Conservation (phyloP, 2,888 invertebrate species). For the Odontocolon sp. region DNA sequence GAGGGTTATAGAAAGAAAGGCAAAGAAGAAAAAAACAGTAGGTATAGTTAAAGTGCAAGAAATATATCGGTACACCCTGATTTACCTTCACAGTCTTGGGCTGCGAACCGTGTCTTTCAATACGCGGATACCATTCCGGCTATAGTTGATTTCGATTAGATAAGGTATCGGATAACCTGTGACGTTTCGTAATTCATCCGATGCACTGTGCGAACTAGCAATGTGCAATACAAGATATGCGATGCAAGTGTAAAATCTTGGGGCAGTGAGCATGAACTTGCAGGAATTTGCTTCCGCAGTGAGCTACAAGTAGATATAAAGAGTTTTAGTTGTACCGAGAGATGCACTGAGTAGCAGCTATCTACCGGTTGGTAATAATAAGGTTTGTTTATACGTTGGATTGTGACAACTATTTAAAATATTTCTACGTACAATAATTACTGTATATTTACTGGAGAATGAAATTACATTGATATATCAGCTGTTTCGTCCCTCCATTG, state of each 20-base stretch:
- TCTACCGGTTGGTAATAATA: no score
- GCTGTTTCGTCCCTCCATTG: no score
- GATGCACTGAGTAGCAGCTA: no score
- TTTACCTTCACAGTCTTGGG: background rate
- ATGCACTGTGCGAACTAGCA: no score
- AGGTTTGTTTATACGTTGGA: no score
- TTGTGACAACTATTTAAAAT: no score
- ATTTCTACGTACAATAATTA: no score
- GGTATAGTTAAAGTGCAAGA: background rate
- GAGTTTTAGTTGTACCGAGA: background rate
- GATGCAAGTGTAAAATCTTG: constrained; percentile 14
- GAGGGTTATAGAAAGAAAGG: constrained; percentile 23
- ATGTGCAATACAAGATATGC: no score
- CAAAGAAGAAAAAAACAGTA: constrained; percentile 53
- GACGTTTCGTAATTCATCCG: constrained; percentile 10
- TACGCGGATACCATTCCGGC: constrained; percentile 38
- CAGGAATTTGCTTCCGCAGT: constrained; percentile 24
- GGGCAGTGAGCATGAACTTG: constrained; percentile 8
- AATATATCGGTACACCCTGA: background rate
- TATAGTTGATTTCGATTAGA: constrained; percentile 51
- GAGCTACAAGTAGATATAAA: background rate
- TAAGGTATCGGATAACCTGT: constrained; percentile 39
- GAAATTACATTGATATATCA: no score
- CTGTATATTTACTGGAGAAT: no score
- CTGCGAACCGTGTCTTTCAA: constrained; percentile 22